Evolutionary conservation across 2,888 invertebrate species (phyloP).

Genomic region (Drosophila mulleri): DNA sequence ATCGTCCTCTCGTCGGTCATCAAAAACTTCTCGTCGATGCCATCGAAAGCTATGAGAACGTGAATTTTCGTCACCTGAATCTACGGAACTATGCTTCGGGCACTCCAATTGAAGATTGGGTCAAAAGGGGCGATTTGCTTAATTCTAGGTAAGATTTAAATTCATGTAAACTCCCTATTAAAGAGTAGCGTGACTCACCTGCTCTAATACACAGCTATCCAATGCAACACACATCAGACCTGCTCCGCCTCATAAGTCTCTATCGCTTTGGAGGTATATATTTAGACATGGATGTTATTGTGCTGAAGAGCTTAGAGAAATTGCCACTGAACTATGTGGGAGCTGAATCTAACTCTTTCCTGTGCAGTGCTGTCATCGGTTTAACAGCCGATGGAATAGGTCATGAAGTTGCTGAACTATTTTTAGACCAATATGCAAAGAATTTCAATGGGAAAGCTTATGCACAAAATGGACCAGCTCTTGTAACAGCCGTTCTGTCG

Average conservation of each 20-base stretch:
- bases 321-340: slow-evolving; percentile 80
- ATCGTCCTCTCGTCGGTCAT: slow-evolving; percentile 13
- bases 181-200: too few relatives aligned
- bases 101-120: slow-evolving; percentile 83
- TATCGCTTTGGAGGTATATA: too few relatives aligned
- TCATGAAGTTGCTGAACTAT: slow-evolving; percentile 86
- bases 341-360: slow-evolving; percentile 86
- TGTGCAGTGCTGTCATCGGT: slow-evolving; percentile 89
- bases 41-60: slow-evolving; percentile 78
- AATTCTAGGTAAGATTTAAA: slow-evolving; percentile 48
- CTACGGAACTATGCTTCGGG: slow-evolving; percentile 80
- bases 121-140: slow-evolving; percentile 77
- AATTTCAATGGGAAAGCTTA: slow-evolving; percentile 87
- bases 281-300: too few relatives aligned
- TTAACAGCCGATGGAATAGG: slow-evolving; percentile 86
- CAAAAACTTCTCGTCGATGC: slow-evolving; percentile 67
- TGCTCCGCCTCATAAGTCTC: too few relatives aligned
- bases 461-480: slow-evolving; percentile 85
- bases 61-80: slow-evolving; percentile 81
- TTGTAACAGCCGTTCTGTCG: slow-evolving; percentile 88
- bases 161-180: not conserved
- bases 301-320: slow-evolving; percentile 84
- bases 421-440: slow-evolving; percentile 86
- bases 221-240: too few relatives aligned
- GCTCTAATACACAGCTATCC: slow-evolving; percentile 7